A percentile compares a stretch with the other conserved stretches of the same genome.
These are phyloP conservation scores for Pinna nobilis DNA, from an alignment of 1,140 invertebrate genomes.

Conservation along the genomic window DNA sequence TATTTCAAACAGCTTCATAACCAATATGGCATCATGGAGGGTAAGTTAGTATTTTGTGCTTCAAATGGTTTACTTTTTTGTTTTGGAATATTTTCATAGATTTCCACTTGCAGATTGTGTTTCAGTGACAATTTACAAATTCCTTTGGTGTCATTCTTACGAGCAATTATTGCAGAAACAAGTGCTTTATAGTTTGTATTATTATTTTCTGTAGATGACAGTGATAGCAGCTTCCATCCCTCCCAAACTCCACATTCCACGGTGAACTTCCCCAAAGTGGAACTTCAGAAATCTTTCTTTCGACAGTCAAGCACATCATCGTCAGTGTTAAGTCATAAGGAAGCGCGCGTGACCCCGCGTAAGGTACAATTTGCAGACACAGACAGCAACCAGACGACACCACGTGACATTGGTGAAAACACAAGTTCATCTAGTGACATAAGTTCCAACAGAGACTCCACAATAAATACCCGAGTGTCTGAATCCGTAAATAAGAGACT, in stretches of 20 bases:
- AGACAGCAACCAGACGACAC: neutral
- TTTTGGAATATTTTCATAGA: too few species aligned
- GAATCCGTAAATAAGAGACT: conserved; percentile 26
- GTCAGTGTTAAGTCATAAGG: neutral
- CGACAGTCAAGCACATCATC: neutral
- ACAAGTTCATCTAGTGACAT: conserved; percentile 8
- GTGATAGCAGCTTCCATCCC: conserved; percentile 49
- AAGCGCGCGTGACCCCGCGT: neutral
- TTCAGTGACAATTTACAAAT: too few species aligned
- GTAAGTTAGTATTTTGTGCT: neutral
- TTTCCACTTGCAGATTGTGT: too few species aligned
- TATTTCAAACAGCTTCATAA: conserved; percentile 21
- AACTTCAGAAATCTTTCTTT: conserved; percentile 45
- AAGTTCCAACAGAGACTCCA: neutral
- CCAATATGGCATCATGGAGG: conserved; percentile 24
- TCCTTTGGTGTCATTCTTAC: too few species aligned
- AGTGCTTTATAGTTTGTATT: neutral
- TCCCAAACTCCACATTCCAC: conserved; percentile 44
- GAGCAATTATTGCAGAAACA: neutral
- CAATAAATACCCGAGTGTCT: neutral
- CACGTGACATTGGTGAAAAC: neutral
- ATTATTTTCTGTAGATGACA: conserved; percentile 47
- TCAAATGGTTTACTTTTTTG: too few species aligned
- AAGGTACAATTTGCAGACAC: conserved; percentile 2
- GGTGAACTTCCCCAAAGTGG: conserved; percentile 37